Base-by-base conservation (phyloP, 2,888 invertebrate species). In the Octodonta nipae region DNA sequence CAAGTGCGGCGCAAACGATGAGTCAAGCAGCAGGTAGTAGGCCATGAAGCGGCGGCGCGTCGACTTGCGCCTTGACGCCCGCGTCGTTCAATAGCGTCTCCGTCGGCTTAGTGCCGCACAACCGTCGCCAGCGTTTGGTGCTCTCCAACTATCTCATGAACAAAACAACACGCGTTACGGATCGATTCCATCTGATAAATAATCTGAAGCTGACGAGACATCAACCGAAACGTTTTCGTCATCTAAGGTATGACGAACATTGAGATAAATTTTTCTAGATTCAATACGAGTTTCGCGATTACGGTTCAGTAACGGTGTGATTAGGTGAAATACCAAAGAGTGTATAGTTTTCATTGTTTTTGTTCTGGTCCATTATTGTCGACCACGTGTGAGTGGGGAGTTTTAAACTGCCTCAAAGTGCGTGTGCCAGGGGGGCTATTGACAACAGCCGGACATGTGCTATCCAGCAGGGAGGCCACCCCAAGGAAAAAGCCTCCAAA, bases 401-500 rank as follows among this genome's bases (percentile, higher is more conserved):
- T 49, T 49, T 47, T 50, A 50, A 52, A 59, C 56, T 57, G 60
- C 60, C 59, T 60, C 59, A 61, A 57, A 51, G 61, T 62, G 61
- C 61, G 61, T 53, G 61, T 62, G 50, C 61, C 61, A 56, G 61
- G 58, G 55, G 60, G 60, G 55, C 60, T 60, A 41, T 55, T 61
- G 45, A 56, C 61, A 52, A 61, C 60, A 52, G 60, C 61, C 52
- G 61, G 60, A 55, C 61, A 62, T 60, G 61, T 62, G 59, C 61
- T 61, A 52, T 58, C 60, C 50, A 58, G 60, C 54, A 59, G 61
- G 60, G 61, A 60, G 56, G 60, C 60, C 60, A 51, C 60, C 60
- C 59, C 60, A 60, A 61, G 58, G 60, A 61, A 51, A 60, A 61
- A 58, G 61, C 61, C 56, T 60, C 60, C 55, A 56, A 61, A 55